Evolutionary conservation across 2,113 vertebrate genomes (phyloP).

Genomic region (Axis porcinus): DNA sequence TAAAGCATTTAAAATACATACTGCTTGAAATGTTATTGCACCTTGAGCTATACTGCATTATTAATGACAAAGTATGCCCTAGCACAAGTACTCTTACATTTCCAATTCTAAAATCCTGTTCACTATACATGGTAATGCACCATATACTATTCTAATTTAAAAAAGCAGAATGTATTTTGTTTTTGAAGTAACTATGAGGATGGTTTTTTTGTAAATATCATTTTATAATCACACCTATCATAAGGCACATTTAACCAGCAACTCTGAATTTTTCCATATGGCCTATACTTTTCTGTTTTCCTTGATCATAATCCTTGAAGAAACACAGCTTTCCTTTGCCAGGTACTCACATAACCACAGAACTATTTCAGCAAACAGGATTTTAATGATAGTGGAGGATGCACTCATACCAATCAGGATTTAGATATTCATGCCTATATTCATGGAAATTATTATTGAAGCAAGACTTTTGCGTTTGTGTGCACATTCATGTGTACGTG

Average conservation of each 20-base stretch:
- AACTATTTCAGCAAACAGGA: not conserved
- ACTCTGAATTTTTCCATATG: not conserved
- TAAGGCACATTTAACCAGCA: not conserved
- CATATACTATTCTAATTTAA: not conserved
- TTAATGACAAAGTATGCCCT: not conserved
- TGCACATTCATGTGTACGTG: not conserved
- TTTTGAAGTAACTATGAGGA: not conserved
- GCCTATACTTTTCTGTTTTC: not conserved
- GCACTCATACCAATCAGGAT: not conserved
- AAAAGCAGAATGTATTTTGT: not conserved
- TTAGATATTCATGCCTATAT: not conserved
- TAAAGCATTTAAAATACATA: not conserved
- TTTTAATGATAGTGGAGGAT: not conserved
- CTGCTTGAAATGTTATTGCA: not conserved
- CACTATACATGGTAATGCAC: not conserved
- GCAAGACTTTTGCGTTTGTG: not conserved
- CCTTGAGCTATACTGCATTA: not conserved
- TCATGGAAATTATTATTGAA: not conserved
- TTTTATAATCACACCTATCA: not conserved
- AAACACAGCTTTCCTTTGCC: not conserved
- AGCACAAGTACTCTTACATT: constrained; percentile 14
- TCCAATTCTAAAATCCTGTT: not conserved
- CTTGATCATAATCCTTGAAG: not conserved
- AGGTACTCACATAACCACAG: not conserved
- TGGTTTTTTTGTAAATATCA: not conserved